These are phyloP conservation scores for Tipula unca DNA, from an alignment of 2,888 invertebrate species.

Conservation along the genomic window DNA sequence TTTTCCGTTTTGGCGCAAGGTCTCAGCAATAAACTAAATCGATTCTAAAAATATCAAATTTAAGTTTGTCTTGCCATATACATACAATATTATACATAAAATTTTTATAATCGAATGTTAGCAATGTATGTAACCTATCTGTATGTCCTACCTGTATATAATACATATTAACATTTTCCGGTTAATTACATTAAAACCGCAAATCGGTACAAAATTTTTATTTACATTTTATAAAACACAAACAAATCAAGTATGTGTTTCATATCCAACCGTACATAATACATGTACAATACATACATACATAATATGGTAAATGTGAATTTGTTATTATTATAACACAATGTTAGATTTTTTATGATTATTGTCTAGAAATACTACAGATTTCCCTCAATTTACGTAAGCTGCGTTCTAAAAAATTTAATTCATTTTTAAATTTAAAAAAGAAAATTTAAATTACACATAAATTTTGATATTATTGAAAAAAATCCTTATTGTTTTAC, in stretches of 20 bases:
- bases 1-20: not conserved
- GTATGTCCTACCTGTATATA: not conserved
- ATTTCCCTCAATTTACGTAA: not conserved
- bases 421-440: too few relatives aligned
- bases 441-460: too few relatives aligned
- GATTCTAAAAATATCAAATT: not conserved
- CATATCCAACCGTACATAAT: not conserved
- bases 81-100: not conserved
- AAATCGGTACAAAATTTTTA: not conserved
- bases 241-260: not conserved
- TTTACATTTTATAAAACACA: not conserved
- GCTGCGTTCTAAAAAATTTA: not conserved
- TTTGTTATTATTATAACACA: not conserved
- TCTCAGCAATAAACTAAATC: not conserved
- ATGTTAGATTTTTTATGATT: not conserved
- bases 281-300: not conserved
- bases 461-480: too few relatives aligned
- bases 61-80: not conserved
- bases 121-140: not conserved
- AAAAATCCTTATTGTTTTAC: too few relatives aligned
- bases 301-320: not conserved
- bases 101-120: not conserved
- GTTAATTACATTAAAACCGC: not conserved
- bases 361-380: not conserved
- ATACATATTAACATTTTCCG: not conserved